Evolutionary conservation across 2,888 invertebrate species (phyloP).

Genomic region (Stenichneumon culpator): DNA sequence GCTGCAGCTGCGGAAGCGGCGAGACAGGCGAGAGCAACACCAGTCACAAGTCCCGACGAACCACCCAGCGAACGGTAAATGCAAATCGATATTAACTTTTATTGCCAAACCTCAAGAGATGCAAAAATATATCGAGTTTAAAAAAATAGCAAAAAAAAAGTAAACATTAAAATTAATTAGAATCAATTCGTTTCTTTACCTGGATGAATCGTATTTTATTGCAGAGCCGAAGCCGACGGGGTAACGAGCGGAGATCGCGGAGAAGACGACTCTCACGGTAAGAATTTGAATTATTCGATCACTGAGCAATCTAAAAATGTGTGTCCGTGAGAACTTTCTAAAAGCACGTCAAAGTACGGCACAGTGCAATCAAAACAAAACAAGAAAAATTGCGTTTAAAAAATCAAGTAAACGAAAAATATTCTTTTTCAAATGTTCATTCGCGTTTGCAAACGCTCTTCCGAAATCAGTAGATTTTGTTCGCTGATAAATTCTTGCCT

Average conservation of each 20-base stretch:
- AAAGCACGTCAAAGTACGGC: constrained; percentile 69
- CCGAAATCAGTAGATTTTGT: constrained; percentile 20
- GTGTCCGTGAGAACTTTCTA: constrained; percentile 68
- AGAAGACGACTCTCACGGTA: constrained; percentile 84
- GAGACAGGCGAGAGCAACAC: constrained; percentile 86
- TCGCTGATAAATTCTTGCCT: constrained; percentile 55
- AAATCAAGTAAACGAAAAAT: constrained; percentile 11
- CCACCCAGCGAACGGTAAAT: constrained; percentile 83
- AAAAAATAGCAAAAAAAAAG: constrained; percentile 4
- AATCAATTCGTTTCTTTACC: neutral
- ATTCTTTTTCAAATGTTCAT: constrained; percentile 64
- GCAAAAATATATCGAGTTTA: neutral
- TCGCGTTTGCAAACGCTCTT: constrained; percentile 4
- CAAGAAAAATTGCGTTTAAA: neutral
- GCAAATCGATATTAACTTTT: neutral
- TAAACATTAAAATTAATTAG: constrained; percentile 9
- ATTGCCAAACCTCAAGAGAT: neutral
- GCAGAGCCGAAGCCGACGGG: constrained; percentile 82
- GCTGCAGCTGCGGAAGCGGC: constrained; percentile 94
- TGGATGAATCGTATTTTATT: constrained; percentile 10
- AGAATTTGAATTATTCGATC: constrained; percentile 68
- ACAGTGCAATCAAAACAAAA: constrained; percentile 51
- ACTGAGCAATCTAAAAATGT: constrained; percentile 67
- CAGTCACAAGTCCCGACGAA: constrained; percentile 84
- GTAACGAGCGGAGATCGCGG: constrained; percentile 80